phyloP scores from a whole-genome alignment of 2,113 vertebrate species.

The Upupa epops region DNA sequence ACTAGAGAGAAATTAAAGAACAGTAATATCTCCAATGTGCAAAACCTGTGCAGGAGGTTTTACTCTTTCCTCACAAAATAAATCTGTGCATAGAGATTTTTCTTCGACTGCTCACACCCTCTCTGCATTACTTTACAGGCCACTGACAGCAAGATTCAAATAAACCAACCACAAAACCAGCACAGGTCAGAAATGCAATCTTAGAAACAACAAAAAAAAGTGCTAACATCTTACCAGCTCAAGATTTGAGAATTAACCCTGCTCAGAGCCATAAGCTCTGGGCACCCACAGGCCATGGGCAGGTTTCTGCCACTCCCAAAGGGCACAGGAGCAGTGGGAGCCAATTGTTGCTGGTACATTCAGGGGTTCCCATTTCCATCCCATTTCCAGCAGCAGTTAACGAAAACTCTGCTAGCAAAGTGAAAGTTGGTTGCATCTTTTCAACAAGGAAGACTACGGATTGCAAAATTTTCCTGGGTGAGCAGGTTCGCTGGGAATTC shows the following conservation, averaged over 20 bases:
- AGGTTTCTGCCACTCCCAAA: background rate
- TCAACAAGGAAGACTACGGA: background rate
- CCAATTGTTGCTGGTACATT: background rate
- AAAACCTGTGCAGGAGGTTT: background rate
- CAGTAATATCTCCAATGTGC: background rate
- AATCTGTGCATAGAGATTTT: background rate
- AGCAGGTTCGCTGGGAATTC: slow-evolving; percentile 16
- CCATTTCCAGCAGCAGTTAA: background rate
- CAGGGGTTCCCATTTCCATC: background rate
- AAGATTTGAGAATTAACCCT: background rate
- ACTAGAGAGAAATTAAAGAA: background rate
- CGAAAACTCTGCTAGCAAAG: background rate
- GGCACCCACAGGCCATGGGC: background rate
- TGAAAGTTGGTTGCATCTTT: background rate
- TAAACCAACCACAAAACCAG: background rate
- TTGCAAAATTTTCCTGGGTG: slow-evolving; percentile 15
- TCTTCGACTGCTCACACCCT: background rate
- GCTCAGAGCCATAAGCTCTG: background rate
- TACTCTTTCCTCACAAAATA: background rate
- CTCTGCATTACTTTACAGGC: background rate
- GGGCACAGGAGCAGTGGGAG: background rate
- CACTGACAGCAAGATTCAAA: background rate
- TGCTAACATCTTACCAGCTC: background rate
- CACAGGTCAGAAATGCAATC: background rate
- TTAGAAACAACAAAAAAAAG: background rate